Evolutionary conservation across 2,888 invertebrate species (phyloP).

Genomic region (Cheilosia soror): DNA sequence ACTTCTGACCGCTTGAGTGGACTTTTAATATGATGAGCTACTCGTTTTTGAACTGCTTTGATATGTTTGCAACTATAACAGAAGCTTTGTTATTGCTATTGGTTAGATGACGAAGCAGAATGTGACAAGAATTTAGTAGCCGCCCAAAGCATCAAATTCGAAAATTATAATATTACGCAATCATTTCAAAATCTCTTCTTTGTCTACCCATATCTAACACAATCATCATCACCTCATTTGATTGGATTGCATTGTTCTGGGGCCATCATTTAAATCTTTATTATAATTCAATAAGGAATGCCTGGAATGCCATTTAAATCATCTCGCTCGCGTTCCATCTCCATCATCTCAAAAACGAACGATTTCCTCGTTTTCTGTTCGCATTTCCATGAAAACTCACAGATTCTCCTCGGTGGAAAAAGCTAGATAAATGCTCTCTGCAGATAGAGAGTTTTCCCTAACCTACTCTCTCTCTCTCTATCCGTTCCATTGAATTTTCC

Average conservation of each 20-base stretch:
- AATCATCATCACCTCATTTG: not conserved
- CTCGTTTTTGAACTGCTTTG: no score
- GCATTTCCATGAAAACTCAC: not conserved
- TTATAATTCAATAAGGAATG: constrained; percentile 33
- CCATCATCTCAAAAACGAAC: not conserved
- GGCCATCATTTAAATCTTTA: constrained; percentile 21
- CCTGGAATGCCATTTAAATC: constrained; percentile 39
- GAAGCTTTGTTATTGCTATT: no score
- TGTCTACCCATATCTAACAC: no score
- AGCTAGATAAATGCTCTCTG: constrained; percentile 33
- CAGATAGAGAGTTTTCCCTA: constrained; percentile 31
- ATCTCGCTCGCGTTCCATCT: not conserved
- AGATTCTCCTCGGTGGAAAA: constrained; percentile 26
- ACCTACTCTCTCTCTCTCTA: not conserved
- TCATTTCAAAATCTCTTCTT: not conserved
- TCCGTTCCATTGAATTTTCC: constrained; percentile 53
- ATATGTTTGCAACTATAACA: no score
- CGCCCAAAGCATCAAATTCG: not conserved
- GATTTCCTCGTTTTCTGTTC: constrained; percentile 28
- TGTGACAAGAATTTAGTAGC: no score
- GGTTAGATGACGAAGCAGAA: no score
- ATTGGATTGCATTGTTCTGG: not conserved
- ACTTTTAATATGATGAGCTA: no score
- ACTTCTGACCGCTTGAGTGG: no score
- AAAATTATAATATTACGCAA: no score